Base-by-base conservation (phyloP, 35 echinoderm and acorn worm species). In the Heliocidaris erythrogramma region DNA sequence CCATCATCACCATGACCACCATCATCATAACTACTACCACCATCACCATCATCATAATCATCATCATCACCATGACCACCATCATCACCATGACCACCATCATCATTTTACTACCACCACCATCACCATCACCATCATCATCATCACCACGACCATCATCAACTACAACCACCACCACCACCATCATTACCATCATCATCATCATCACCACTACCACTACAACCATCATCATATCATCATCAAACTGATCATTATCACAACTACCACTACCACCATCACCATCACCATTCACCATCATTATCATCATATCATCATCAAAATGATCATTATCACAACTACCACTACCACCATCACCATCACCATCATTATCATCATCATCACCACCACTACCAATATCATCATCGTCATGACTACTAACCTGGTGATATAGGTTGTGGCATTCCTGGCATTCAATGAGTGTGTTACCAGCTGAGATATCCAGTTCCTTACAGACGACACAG, bases 361-460 rank as follows among this genome's bases (percentile, higher is more conserved):
- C 85, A 30, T 13, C 5, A 9, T 92, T 27, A 48, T n/a, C 49
- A 49, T 56, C 92, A 49, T 49, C n/a, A 35, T 30, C 61, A n/a
- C 71, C 93, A 69, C 71, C 90, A 47, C 13, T 27, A 48, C 48
- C 90, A 48, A 9, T 42, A 48, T 53, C 31, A 48, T 49, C 31
- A 8, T 92, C 6, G 8, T 42, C 8, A 48, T 42, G 35, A 9
- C n/a, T 48, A 60, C 95, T 94, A 88, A 99, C 98, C 98, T 99
- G 98, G 48, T 99, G 98, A 52, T 99, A 99, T 9, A 99, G 92
- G 48, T 95, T 97, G 59, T 99, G 98, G 59, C 98, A 99, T 47
- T 99, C 98, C 93, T 99, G 98, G 53, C 98, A 99, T 87, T 99
- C 98, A 21, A 99, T 94, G 8, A 99, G 92, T 47, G 97, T 95